phyloP scores from a whole-genome alignment of 92 coral and sea anemone genomes.

The Zoanthus sansibaricus region DNA sequence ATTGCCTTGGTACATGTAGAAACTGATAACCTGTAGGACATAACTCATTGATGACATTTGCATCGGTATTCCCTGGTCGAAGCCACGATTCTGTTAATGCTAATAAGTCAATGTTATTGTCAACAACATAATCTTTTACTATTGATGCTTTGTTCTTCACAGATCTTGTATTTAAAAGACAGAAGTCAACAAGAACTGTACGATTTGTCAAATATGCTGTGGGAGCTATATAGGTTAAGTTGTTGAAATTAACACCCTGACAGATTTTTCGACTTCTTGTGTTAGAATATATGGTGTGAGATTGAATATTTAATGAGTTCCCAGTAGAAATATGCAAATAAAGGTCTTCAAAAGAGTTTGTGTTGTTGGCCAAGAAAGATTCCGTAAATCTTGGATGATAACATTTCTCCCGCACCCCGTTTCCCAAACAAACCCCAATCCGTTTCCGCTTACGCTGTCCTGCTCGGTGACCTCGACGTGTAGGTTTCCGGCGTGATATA shows the following conservation, averaged over 20 bases:
- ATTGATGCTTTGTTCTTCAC: slow-evolving; percentile 51
- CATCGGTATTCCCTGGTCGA: slow-evolving; percentile 51
- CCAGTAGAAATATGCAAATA: background rate
- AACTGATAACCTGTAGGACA: slow-evolving; percentile 45
- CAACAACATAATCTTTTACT: slow-evolving; percentile 64
- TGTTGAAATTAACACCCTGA: slow-evolving; percentile 7
- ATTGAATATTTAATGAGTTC: background rate
- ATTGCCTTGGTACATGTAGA: slow-evolving; percentile 25
- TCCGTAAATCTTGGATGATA: background rate
- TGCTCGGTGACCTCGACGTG: no score
- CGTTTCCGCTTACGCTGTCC: no score
- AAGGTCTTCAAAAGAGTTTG: slow-evolving; percentile 2
- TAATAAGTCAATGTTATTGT: slow-evolving; percentile 48
- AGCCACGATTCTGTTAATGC: slow-evolving; percentile 45
- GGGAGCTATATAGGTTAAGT: slow-evolving; percentile 20
- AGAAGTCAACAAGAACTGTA: slow-evolving; percentile 18
- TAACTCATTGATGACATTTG: slow-evolving; percentile 40
- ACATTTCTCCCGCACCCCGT: background rate
- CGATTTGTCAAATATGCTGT: slow-evolving; percentile 3
- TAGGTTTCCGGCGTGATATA: no score
- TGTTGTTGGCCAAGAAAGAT: background rate
- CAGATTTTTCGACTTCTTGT: slow-evolving; percentile 3
- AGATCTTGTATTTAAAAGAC: slow-evolving; percentile 50
- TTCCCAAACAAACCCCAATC: no score
- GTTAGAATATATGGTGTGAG: background rate